Conservation (phyloP, 2,888 invertebrate genomes). For the Brenthis ino region DNA sequence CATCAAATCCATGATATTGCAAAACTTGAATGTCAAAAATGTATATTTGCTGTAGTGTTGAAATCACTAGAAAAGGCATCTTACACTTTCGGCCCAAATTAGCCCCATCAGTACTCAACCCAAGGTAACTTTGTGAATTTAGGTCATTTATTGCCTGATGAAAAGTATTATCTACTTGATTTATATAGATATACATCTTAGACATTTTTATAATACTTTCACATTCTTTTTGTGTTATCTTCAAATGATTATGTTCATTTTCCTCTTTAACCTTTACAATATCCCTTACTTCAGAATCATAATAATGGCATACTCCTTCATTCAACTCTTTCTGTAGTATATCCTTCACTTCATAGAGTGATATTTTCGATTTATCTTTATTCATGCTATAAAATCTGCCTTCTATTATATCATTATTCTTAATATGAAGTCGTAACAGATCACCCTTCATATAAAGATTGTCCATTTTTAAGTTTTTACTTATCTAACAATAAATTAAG, state of each 20-base stretch:
- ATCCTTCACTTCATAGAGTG: slow-evolving; percentile 71
- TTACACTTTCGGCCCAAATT: slow-evolving; percentile 76
- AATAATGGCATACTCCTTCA: slow-evolving; percentile 70
- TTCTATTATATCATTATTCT: slow-evolving; percentile 68
- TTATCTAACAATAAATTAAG: slow-evolving; percentile 28
- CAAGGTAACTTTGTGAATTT: slow-evolving; percentile 61
- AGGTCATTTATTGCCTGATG: slow-evolving; percentile 71
- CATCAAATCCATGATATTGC: slow-evolving; percentile 75
- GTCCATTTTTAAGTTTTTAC: slow-evolving; percentile 61
- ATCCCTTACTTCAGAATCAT: slow-evolving; percentile 67
- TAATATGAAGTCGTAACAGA: slow-evolving; percentile 73
- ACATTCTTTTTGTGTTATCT: slow-evolving; percentile 69
- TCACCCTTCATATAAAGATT: slow-evolving; percentile 75
- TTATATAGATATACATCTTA: slow-evolving; percentile 72
- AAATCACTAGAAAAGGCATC: slow-evolving; percentile 72
- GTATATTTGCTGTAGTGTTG: slow-evolving; percentile 72
- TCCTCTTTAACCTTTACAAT: slow-evolving; percentile 68
- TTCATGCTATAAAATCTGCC: slow-evolving; percentile 74
- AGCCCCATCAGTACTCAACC: slow-evolving; percentile 73
- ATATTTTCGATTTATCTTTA: slow-evolving; percentile 72
- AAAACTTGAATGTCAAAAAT: slow-evolving; percentile 78
- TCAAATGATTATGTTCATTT: slow-evolving; percentile 60
- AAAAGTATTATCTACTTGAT: slow-evolving; percentile 71
- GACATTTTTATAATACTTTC: slow-evolving; percentile 68
- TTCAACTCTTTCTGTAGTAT: slow-evolving; percentile 56